Evolutionary conservation across 2,113 vertebrate genomes (phyloP), one percentile per base, ranked within the genome.

Genomic region (Oreotrochilus melanogaster): DNA sequence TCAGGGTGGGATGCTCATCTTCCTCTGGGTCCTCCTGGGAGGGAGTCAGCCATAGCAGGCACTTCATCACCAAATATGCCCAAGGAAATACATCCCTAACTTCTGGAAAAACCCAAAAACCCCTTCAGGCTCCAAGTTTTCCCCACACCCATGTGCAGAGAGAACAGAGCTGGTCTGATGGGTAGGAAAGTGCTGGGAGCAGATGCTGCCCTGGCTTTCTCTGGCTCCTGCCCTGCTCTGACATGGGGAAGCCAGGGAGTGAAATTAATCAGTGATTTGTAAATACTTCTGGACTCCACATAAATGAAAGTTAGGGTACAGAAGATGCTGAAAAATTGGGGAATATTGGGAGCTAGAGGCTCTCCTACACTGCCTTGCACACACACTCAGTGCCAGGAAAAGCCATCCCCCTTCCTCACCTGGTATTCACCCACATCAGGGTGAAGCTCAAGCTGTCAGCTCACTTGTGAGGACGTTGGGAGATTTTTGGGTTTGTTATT

Each of bases 381-480:
- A 9, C 50, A 21, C 14, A 10, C 25, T 1, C 0, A 0, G 21
- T 1, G 0, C 22, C 30, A 10, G 47, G 18, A 62, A 65, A 65
- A 31, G 31, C n/a, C 33, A 71, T 76, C 67, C 12, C 12, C 15
- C 3, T 43, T 73, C 35, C 39, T 57, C 69, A 58, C 2, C 18
- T 48, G 75, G 56, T 39, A 69, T 64, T 84, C 42, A 67, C 48
- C 57, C 70, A 69, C n/a, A n/a, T 9, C 23, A 35, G 25, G 72
- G 54, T 43, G 35, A 88, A 67, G 57, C 39, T 86, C 56, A 62
- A 54, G n/a, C 42, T 93, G 71, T 15, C 28, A 56, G 47, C 23
- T 60, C n/a, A 25, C 37, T 70, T 62, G 35, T 30, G 47, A 85
- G 33, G 70, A 92, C 53, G 45, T 54, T 37, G 30, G 58, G 45